Base-by-base conservation (phyloP, 2,888 invertebrate species). In the Drosophila multiciliata region DNA sequence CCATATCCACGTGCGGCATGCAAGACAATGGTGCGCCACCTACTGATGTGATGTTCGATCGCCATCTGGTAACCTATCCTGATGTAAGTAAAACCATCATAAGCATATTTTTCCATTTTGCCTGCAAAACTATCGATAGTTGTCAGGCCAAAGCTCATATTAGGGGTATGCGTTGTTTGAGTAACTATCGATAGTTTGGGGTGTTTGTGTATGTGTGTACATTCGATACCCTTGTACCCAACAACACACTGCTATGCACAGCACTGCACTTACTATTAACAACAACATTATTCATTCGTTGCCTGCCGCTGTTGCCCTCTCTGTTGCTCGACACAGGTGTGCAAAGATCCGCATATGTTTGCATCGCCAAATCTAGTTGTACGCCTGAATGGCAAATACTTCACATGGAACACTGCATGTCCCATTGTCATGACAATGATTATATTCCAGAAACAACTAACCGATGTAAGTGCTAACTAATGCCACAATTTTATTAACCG, bases 331-430 rank as follows among this genome's bases (percentile, higher is more conserved):
- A 17, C 35, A 15, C 66, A 93, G 93, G 93, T 95, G 77, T 95
- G 95, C 91, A 94, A 94, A 82, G 96, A 97, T 93, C 96, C 97
- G 60, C 94, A 95, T 77, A 92, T 97, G 80, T 95, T 97, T 75
- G 95, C 96, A 84, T 96, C 96, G 91, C 96, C 97, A 49, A 96
- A 97, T 90, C 94, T 98, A 87, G 96, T 98, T 75, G 96, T 98
- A 85, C 95, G 97, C 89, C 95, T 98, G 75, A 96, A 96, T 91
- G 96, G 96, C 87, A 97, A 98, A 94, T 97, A 96, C 93, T 96
- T 97, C 94, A 97, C 96, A 90, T 99, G 98, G 98, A 94, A 96
- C 82, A 96, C 96, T 83, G 99, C 99, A 83, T 97, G 97, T 71
- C 98, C 99, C 50, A 95, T 98, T 91, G 95, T 99, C 88, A 95